These are phyloP conservation scores for Characodon lateralis DNA, from an alignment of 2,797 vertebrate genomes.

Conservation along the genomic window DNA sequence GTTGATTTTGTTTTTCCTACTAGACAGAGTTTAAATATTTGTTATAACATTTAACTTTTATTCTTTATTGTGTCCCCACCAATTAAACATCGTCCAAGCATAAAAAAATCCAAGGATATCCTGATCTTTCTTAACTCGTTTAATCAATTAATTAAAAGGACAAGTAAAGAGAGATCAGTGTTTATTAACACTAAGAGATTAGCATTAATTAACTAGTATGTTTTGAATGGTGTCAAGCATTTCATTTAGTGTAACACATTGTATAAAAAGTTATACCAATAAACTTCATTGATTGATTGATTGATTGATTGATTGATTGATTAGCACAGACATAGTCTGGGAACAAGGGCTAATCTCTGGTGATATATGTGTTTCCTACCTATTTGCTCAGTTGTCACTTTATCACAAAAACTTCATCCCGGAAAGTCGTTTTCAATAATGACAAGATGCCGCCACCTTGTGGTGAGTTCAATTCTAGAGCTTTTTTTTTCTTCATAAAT, in stretches of 20 bases:
- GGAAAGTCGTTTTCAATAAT: neutral
- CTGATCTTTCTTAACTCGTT: too few species aligned
- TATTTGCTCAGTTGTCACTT: too few species aligned
- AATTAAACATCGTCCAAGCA: neutral
- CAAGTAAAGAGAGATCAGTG: too few species aligned
- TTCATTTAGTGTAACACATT: too few species aligned
- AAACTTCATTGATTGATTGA: neutral
- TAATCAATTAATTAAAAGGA: neutral
- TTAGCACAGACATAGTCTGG: neutral
- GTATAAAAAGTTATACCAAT: too few species aligned
- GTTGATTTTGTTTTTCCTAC: neutral
- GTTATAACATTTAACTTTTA: neutral
- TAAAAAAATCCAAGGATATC: neutral
- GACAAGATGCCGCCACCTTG: neutral
- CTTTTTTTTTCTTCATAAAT: neutral
- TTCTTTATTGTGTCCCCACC: neutral
- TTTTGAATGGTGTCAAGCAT: too few species aligned
- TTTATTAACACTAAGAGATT: too few species aligned
- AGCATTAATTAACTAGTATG: too few species aligned
- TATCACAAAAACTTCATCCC: neutral
- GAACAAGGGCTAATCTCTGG: neutral
- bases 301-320: neutral
- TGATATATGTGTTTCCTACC: too few species aligned
- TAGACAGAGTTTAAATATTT: neutral
- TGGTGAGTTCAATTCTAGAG: neutral